Conservation (phyloP, 2,888 invertebrate genomes). For the Suillia variegata region DNA sequence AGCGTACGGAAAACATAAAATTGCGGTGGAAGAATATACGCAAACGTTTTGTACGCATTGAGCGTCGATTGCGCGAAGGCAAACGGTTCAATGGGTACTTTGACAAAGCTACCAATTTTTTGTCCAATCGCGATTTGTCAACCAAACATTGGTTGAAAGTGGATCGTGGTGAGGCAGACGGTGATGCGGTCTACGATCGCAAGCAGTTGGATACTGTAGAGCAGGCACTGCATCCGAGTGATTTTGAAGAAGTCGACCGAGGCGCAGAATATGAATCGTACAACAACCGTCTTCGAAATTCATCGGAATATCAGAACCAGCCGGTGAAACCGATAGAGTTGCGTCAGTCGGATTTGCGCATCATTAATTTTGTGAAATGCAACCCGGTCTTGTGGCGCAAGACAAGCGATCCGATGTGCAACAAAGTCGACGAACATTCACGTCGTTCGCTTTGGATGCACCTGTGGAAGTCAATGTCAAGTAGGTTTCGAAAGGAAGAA, state of each 20-base stretch:
- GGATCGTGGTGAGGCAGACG: slow-evolving; percentile 51
- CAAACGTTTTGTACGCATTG: slow-evolving; percentile 49
- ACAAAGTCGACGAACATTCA: slow-evolving; percentile 51
- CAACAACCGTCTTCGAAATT: neutral
- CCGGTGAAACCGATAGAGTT: slow-evolving; percentile 42
- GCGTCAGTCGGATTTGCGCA: slow-evolving; percentile 45
- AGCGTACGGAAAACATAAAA: slow-evolving; percentile 48
- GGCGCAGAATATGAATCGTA: neutral
- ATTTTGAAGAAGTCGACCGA: neutral
- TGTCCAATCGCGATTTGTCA: slow-evolving; percentile 47
- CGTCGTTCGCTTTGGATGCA: slow-evolving; percentile 48
- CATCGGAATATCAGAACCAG: neutral
- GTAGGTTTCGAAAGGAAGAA: slow-evolving; percentile 29
- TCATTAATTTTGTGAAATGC: slow-evolving; percentile 54
- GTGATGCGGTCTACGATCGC: slow-evolving; percentile 45
- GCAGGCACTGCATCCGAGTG: slow-evolving; percentile 34
- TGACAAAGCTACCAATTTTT: slow-evolving; percentile 54
- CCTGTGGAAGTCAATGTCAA: slow-evolving; percentile 46
- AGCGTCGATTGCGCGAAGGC: slow-evolving; percentile 43
- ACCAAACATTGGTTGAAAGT: slow-evolving; percentile 43
- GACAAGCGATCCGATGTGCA: slow-evolving; percentile 44
- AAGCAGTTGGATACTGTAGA: slow-evolving; percentile 49
- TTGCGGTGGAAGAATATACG: slow-evolving; percentile 55
- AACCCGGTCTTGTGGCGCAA: slow-evolving; percentile 55
- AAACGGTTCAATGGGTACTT: slow-evolving; percentile 55